Base-by-base conservation (phyloP, 2,113 vertebrate species). In the Procapra przewalskii region DNA sequence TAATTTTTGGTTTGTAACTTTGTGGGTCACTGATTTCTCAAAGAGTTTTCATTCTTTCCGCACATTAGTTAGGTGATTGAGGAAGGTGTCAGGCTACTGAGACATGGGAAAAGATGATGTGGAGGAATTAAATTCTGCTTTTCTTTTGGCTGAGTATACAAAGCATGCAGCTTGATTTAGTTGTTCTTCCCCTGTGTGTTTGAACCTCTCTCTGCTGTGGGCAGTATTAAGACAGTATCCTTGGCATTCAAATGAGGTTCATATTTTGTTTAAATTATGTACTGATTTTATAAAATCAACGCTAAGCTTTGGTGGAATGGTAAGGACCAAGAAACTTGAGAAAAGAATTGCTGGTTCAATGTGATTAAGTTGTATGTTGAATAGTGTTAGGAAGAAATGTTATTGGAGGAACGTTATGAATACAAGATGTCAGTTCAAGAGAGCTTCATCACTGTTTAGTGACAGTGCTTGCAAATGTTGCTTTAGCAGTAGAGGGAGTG, bases 1-100 rank as follows among this genome's bases (percentile, higher is more conserved):
- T 98, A 97, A 98, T 97, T 98, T 98, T 96, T 88, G 93, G 79
- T 87, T 97, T 97, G 96, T 97, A 96, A 97, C 96, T 98, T 98
- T 97, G 89, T 97, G 96, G 95, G 98, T 98, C 98, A 97, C 96
- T 92, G 94, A 60, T 85, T 97, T 96, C 97, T 97, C 96, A 90
- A 97, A 98, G 96, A 96, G 96, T 96, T 97, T 98, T 97, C 50
- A 84, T 98, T 97, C 93, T 98, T 97, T 96, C 96, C 5, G 2
- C 97, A 95, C 71, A 85, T 97, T 97, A 96, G 95, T 95, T 91
- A 90, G 80, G 86, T 97, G 97, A 97, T 96, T 96, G 98, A 98
- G 36, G 96, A 98, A 96, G 52, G 83, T 98, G 96, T 96, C 98
- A 97, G 57, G 62, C 86, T 87, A n/a, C 67, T 71, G 75, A 97